Conservation (phyloP, 1,140 invertebrate genomes). For the Apis florea region DNA sequence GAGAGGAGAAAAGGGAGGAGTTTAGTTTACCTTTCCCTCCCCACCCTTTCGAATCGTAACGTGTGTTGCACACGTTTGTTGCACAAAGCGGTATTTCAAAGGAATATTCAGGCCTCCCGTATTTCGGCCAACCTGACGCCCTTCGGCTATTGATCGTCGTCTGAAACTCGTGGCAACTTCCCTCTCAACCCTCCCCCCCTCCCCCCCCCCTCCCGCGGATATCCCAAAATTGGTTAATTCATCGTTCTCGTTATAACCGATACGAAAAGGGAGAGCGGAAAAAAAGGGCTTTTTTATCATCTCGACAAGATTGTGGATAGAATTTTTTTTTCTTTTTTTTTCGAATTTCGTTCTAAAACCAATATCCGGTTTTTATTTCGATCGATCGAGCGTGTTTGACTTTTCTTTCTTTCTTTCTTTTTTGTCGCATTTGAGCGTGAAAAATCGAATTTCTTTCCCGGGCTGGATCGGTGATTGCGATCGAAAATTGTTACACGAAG, state of each 20-base stretch:
- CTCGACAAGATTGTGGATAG: background rate
- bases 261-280: background rate
- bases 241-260: background rate
- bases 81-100: background rate
- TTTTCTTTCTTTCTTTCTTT: background rate
- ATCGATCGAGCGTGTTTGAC: background rate
- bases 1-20: background rate
- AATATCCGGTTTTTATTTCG: background rate
- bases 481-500: too few relatives aligned
- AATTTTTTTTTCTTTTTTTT: background rate
- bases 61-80: background rate
- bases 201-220: too few relatives aligned
- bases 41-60: background rate
- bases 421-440: too few relatives aligned
- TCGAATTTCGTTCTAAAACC: background rate
- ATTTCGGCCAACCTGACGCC: slow-evolving; percentile 51
- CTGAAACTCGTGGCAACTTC: slow-evolving; percentile 23
- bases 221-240: slow-evolving; percentile 36
- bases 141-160: slow-evolving; percentile 55
- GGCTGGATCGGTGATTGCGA: too few relatives aligned
- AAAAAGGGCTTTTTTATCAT: background rate
- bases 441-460: background rate
- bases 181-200: background rate
- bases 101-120: slow-evolving; percentile 19
- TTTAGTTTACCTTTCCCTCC: background rate